Evolutionary conservation across 2,797 vertebrate genomes (phyloP).

Genomic region (Petrocephalus sullivani): DNA sequence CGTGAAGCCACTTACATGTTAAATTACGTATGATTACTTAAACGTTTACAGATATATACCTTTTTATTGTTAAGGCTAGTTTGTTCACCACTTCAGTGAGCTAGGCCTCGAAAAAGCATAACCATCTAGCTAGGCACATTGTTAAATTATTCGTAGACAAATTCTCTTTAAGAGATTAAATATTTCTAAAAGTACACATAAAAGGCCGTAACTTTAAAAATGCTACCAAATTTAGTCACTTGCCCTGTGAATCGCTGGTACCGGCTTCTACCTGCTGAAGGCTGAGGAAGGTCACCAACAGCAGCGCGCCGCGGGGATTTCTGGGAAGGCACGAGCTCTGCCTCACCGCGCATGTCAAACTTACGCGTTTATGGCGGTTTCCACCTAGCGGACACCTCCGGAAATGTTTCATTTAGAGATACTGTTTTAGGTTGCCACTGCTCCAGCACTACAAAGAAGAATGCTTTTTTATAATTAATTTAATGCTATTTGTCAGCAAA

Average conservation of each 20-base stretch:
- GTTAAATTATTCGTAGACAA: neutral
- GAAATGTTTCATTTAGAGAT: neutral
- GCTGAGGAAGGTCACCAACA: slow-evolving; percentile 5
- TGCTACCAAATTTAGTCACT: neutral
- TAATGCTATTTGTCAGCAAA: too few relatives aligned
- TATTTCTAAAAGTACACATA: neutral
- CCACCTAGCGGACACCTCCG: slow-evolving; percentile 14
- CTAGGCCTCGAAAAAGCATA: neutral
- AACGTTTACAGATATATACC: neutral
- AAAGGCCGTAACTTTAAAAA: neutral
- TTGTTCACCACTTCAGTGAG: neutral
- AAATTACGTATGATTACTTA: neutral
- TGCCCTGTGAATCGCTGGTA: neutral
- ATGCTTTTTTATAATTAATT: too few relatives aligned
- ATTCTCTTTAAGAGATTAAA: neutral
- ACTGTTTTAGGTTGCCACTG: too few relatives aligned
- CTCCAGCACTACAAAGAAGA: too few relatives aligned
- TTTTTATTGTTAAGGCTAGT: neutral
- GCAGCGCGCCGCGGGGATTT: neutral
- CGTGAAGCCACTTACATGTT: neutral
- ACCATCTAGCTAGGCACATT: neutral
- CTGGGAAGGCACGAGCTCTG: neutral
- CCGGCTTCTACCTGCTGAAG: neutral
- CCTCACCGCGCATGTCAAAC: neutral
- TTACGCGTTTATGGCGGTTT: neutral